Conservation (phyloP, 2,888 invertebrate species). For the Drosophila parthenogenetica region DNA sequence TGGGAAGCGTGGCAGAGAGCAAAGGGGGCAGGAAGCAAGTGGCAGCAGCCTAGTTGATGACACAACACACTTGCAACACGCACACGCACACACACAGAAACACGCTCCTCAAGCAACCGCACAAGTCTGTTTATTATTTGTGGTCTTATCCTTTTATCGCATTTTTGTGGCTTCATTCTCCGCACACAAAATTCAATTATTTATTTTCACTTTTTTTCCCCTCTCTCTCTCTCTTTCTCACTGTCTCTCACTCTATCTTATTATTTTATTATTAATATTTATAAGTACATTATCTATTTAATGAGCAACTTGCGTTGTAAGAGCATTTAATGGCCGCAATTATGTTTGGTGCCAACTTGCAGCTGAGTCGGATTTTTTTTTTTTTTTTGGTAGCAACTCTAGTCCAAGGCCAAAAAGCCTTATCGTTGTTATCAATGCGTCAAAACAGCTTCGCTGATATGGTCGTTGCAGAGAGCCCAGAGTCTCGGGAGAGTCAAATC, state of each 20-base stretch:
- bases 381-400: not conserved
- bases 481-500: not conserved
- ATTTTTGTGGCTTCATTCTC: conserved; percentile 57
- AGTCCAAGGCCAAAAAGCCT: conserved; percentile 45
- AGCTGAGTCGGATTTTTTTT: conserved; percentile 35
- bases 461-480: not conserved
- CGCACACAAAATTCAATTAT: conserved; percentile 53
- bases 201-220: conserved; percentile 22
- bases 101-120: conserved; percentile 37
- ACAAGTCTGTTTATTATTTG: conserved; percentile 54
- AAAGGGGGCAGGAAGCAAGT: conserved; percentile 1
- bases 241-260: no score
- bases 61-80: conserved; percentile 63
- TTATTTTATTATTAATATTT: conserved; percentile 46
- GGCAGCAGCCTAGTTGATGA: conserved; percentile 67
- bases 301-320: conserved; percentile 20
- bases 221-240: not conserved
- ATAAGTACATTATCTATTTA: conserved; percentile 51
- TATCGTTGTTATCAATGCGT: conserved; percentile 68
- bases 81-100: conserved; percentile 4
- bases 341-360: conserved; percentile 49
- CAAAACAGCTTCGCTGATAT: conserved; percentile 38
- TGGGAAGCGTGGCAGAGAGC: conserved; percentile 4
- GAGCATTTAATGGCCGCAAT: conserved; percentile 61
- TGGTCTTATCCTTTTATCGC: conserved; percentile 58